A percentile compares a stretch with the other conserved stretches of the same genome.
These are phyloP conservation scores for Cynoglossus semilaevis DNA, from an alignment of 2,113 vertebrate genomes.

Conservation along the genomic window DNA sequence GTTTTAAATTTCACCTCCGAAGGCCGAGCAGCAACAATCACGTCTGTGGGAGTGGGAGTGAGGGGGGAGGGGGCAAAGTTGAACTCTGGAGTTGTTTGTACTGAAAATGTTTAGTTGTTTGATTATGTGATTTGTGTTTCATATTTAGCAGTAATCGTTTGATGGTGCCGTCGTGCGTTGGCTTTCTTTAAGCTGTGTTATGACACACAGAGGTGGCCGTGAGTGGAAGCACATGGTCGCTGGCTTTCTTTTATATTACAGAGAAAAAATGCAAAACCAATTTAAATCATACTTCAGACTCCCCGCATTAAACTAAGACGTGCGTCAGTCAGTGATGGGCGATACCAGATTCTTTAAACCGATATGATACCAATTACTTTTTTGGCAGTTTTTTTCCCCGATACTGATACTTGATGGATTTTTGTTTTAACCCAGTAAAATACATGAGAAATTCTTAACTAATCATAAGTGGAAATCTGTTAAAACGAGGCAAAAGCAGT, in stretches of 20 bases:
- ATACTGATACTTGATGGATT: too few species aligned
- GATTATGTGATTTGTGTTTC: constrained; percentile 39
- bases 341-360: too few species aligned
- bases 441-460: too few species aligned
- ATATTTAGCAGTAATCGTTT: constrained; percentile 33
- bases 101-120: constrained; percentile 24
- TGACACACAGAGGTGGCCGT: constrained; percentile 10
- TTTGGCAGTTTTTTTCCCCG: too few species aligned
- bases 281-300: not conserved
- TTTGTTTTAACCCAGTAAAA: too few species aligned
- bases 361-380: too few species aligned
- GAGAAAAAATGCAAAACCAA: constrained; percentile 7
- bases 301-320: not conserved
- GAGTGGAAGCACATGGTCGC: constrained; percentile 20
- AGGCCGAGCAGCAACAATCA: constrained; percentile 16
- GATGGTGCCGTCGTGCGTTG: constrained; percentile 27
- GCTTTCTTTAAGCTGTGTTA: constrained; percentile 10
- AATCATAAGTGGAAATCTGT: too few species aligned
- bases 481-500: too few species aligned
- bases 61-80: not conserved
- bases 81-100: constrained; percentile 7
- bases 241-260: constrained; percentile 1
- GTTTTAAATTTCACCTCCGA: constrained; percentile 15
- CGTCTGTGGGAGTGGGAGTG: constrained; percentile 13
- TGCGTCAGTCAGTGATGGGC: too few species aligned